Percentiles rank a stretch among this genome's conserved stretches.
These are phyloP conservation scores for Hassar affinis DNA, from an alignment of 2,113 vertebrate genomes.

Conservation along the genomic window DNA sequence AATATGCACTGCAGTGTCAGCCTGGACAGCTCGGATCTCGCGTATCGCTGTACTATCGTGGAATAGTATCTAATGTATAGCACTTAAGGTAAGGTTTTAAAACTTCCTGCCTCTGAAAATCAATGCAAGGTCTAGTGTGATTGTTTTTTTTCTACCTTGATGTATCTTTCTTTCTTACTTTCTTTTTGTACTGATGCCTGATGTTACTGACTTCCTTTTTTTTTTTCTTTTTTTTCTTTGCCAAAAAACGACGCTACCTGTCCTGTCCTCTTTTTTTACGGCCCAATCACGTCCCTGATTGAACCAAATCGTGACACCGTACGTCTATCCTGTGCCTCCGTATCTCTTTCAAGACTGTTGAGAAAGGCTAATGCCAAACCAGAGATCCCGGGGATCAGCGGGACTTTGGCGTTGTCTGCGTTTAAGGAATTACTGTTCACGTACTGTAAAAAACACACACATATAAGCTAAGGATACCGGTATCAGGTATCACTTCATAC, in stretches of 20 bases:
- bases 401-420: constrained; percentile 39
- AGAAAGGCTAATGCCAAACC: constrained; percentile 46
- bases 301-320: constrained; percentile 30
- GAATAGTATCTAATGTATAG: constrained; percentile 26
- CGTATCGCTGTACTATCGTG: background rate
- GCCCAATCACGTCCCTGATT: constrained; percentile 49
- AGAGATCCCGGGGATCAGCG: background rate
- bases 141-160: background rate
- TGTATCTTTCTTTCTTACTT: background rate
- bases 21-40: constrained; percentile 3
- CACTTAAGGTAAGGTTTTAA: constrained; percentile 32
- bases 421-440: constrained; percentile 27
- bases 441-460: constrained; percentile 52
- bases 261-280: background rate
- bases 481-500: background rate
- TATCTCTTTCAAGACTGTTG: constrained; percentile 34
- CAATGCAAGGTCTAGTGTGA: constrained; percentile 22
- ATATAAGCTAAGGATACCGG: constrained; percentile 50
- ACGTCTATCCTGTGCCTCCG: constrained; percentile 39
- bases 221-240: background rate
- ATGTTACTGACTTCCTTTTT: background rate
- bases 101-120: constrained; percentile 25
- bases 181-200: constrained; percentile 16
- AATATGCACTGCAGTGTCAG: constrained; percentile 28
- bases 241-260: no score